Evolutionary conservation across 1,140 invertebrate genomes (phyloP), one percentile per base, ranked within the genome.

Genomic region (Hermetia illucens): DNA sequence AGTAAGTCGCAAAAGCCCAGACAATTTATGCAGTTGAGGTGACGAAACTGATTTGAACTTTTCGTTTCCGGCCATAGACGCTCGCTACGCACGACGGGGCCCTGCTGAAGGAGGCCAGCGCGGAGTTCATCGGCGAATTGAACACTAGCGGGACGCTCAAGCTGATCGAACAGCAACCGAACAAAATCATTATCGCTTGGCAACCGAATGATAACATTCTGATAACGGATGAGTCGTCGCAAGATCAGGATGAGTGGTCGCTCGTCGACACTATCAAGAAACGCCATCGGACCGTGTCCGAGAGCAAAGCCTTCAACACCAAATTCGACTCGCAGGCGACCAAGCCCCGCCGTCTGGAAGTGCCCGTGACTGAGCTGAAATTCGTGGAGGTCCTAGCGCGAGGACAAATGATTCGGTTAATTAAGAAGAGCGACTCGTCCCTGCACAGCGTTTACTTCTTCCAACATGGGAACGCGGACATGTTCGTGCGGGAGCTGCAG

Each of bases 391-490:
- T 80, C 8, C 68, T 72, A 21, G 69, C 73, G 31, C 73, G 77
- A 39, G 75, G 72, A 24, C 73, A 79, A 34, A 72, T 79, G 35
- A 61, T 86, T 41, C 74, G 75, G 33, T 75, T 85, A 43, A 71
- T 75, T 41, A 75, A 75, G 8, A 75, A 79, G 49, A 38, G 36
- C 3, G 78, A 82, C 51, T 77, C 79, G 9, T 73, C 78, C 1
- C 72, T 75, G 40, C 77, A 83, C 45, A 79, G 79, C 42, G 77
- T 79, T 12, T 78, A 86, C 50, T 80, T 87, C 49, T 93, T 93
- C 62, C 82, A 89, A 55, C 72, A 82, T 49, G 82, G 79, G 8
- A 87, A 87, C 45, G 82, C 82, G 5, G 79, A 85, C 50, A 72
- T 74, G 41, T 81, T 93, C 52, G 63, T 89, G 6, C 69, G 71